A percentile compares a stretch with the other conserved stretches of the same genome.
These are phyloP conservation scores for Candoia aspera DNA, from an alignment of 2,113 vertebrate species.

Conservation along the genomic window DNA sequence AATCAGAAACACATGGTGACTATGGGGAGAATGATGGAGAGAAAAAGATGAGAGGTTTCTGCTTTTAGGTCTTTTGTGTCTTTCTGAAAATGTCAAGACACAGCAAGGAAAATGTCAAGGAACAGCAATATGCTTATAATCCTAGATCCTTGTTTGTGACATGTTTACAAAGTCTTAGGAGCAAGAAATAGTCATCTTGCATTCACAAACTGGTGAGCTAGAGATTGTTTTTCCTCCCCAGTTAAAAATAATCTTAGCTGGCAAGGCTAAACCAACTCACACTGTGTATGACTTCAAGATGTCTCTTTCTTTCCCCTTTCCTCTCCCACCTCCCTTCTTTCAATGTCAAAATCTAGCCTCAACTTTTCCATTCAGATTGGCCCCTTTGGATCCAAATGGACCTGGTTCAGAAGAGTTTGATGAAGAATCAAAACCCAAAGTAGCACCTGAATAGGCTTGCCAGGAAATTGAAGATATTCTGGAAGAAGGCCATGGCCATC, in stretches of 20 bases:
- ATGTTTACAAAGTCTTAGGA: constrained; percentile 65
- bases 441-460: background rate
- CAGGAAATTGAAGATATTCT: too few species aligned
- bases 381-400: background rate
- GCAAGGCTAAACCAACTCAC: background rate
- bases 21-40: constrained; percentile 48
- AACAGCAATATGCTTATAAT: constrained; percentile 64
- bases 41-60: constrained; percentile 42
- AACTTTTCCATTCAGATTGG: background rate
- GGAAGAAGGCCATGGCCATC: too few species aligned
- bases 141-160: constrained; percentile 47
- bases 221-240: background rate
- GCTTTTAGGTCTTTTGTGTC: constrained; percentile 69
- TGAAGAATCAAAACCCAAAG: background rate
- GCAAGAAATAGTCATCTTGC: background rate
- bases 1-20: constrained; percentile 74
- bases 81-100: constrained; percentile 74
- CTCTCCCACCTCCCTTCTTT: background rate
- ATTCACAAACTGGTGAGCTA: constrained; percentile 2
- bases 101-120: constrained; percentile 76
- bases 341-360: background rate
- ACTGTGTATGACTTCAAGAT: background rate
- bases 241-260: constrained; percentile 23
- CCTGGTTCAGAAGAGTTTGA: background rate
- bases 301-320: background rate